phyloP scores from a whole-genome alignment of 2,888 invertebrate genomes.

The Limnephilus marmoratus region DNA sequence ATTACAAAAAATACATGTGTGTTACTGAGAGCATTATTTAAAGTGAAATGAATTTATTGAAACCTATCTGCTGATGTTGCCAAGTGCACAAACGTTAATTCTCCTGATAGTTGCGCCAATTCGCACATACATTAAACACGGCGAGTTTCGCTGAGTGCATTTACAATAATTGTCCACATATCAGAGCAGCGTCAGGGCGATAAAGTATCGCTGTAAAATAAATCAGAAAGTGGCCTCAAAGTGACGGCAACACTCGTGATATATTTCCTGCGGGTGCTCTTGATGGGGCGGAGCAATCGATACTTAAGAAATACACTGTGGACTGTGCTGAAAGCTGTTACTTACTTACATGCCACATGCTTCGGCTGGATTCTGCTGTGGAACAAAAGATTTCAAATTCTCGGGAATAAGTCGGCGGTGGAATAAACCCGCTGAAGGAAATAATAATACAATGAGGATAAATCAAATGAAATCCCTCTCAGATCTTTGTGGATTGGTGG shows the following conservation, averaged over 20 bases:
- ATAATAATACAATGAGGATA: not conserved
- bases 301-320: not conserved
- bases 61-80: not conserved
- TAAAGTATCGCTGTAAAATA: not conserved
- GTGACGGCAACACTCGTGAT: slow-evolving; percentile 24
- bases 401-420: not conserved
- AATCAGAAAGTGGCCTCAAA: slow-evolving; percentile 14
- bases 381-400: not conserved
- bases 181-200: not conserved
- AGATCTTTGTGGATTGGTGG: not conserved
- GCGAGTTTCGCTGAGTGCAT: not conserved
- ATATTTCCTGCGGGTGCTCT: slow-evolving; percentile 14
- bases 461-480: not conserved
- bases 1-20: too few species aligned
- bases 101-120: not conserved
- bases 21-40: not conserved
- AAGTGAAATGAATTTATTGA: not conserved
- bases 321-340: not conserved
- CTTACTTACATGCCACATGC: not conserved
- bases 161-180: not conserved
- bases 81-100: not conserved
- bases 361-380: not conserved
- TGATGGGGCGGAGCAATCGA: slow-evolving; percentile 24
- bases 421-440: not conserved
- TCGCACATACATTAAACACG: not conserved